Conservation (phyloP, 2,113 vertebrate genomes). For the Pantherophis guttatus region DNA sequence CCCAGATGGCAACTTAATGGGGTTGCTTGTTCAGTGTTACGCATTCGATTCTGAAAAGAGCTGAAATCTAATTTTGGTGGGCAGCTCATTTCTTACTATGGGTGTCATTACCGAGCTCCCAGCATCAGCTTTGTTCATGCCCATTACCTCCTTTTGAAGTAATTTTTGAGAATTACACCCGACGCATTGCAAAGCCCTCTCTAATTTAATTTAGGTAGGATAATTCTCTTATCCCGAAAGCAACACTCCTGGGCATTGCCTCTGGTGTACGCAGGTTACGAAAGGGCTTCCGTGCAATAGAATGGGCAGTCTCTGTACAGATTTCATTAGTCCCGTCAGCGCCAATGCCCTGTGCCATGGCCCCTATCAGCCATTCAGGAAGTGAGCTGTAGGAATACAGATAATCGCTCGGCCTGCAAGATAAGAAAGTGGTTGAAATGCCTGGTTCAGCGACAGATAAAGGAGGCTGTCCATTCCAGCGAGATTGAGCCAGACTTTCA, state of each 20-base stretch:
- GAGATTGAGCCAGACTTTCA: constrained; percentile 40
- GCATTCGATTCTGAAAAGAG: neutral
- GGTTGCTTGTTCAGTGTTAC: neutral
- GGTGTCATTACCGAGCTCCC: neutral
- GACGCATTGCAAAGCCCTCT: neutral
- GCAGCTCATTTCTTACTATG: neutral
- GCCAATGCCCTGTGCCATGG: constrained; percentile 27
- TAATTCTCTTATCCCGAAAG: neutral
- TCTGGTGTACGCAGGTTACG: neutral
- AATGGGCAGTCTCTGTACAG: neutral
- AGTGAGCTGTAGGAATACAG: constrained; percentile 61
- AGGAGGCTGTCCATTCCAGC: constrained; percentile 68
- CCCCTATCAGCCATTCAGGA: constrained; percentile 70
- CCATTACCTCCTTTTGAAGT: neutral
- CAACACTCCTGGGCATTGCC: neutral
- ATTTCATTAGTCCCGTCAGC: constrained; percentile 25
- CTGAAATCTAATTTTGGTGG: neutral
- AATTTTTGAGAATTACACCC: neutral
- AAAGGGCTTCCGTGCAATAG: neutral
- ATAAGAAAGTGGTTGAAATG: constrained; percentile 68
- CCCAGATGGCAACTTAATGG: too few species aligned
- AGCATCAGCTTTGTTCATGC: neutral
- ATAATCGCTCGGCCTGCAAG: constrained; percentile 52
- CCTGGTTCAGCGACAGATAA: constrained; percentile 72
- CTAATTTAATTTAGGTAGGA: neutral